Percentiles rank a stretch among this genome's conserved stretches.
Evolutionary conservation across 2,888 invertebrate species (phyloP).

Genomic region (Papilio demoleus): DNA sequence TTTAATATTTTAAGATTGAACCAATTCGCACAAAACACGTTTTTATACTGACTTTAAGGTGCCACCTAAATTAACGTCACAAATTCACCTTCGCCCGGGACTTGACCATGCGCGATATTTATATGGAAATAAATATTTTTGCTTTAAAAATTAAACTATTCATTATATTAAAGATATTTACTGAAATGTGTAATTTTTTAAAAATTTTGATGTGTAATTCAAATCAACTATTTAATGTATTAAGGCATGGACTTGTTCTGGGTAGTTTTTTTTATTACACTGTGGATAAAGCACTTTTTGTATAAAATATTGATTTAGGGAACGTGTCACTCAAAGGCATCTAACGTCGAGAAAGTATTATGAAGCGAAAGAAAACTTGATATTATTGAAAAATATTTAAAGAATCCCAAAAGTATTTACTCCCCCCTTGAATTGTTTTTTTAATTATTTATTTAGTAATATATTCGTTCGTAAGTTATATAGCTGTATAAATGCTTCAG

Average conservation of each 20-base stretch:
- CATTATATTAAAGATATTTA: constrained; percentile 20
- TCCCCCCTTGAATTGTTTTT: constrained; percentile 56
- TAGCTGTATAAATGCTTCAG: constrained; percentile 79
- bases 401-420: constrained; percentile 50
- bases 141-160: constrained; percentile 29
- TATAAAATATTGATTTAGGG: constrained; percentile 44
- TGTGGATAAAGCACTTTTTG: constrained; percentile 69
- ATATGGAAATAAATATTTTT: constrained; percentile 34
- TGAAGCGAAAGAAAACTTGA: constrained; percentile 21
- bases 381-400: constrained; percentile 31
- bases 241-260: constrained; percentile 24
- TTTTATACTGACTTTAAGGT: constrained; percentile 57
- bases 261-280: constrained; percentile 52
- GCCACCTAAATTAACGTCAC: constrained; percentile 70
- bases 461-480: constrained; percentile 59
- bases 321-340: constrained; percentile 21
- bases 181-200: constrained; percentile 11
- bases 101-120: constrained; percentile 25
- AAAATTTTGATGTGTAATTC: constrained; percentile 9
- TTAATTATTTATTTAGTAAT: constrained; percentile 73
- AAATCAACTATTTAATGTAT: constrained; percentile 4
- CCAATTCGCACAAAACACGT: constrained; percentile 66
- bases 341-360: constrained; percentile 30
- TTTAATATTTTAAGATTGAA: constrained; percentile 40
- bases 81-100: constrained; percentile 52